Conservation (phyloP, 1,140 invertebrate genomes). For the Drosophila persimilis region DNA sequence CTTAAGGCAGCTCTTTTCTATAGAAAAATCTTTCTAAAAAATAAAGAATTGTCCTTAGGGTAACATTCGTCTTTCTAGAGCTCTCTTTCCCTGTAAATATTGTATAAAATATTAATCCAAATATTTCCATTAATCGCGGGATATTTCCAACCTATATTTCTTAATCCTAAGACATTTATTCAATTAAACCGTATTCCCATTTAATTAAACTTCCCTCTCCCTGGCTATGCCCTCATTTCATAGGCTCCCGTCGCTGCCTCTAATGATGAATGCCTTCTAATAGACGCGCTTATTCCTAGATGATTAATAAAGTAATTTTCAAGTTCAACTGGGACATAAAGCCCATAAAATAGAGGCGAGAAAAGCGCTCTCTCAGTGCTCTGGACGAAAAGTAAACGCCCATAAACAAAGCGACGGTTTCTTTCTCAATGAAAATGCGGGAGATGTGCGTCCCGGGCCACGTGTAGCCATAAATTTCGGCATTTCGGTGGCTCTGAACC, state of each 20-base stretch:
- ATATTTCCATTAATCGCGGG: no score
- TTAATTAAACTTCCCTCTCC: slow-evolving; percentile 26
- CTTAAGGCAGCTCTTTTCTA: no score
- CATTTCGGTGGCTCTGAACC: slow-evolving; percentile 43
- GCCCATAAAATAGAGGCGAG: slow-evolving; percentile 19
- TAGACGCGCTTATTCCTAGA: slow-evolving; percentile 67
- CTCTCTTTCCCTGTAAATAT: no score
- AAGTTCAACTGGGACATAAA: slow-evolving; percentile 69
- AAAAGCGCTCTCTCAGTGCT: slow-evolving; percentile 27
- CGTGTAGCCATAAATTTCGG: slow-evolving; percentile 72
- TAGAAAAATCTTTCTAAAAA: no score
- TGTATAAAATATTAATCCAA: no score
- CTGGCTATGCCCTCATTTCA: background rate
- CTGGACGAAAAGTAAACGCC: slow-evolving; percentile 73
- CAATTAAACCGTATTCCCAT: slow-evolving; percentile 12
- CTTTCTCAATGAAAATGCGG: slow-evolving; percentile 70
- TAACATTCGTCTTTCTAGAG: no score
- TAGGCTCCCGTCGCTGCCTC: slow-evolving; percentile 4
- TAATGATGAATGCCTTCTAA: slow-evolving; percentile 67
- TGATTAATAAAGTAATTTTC: slow-evolving; percentile 81
- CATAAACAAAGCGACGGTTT: slow-evolving; percentile 70
- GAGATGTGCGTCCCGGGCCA: slow-evolving; percentile 23
- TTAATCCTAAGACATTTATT: no score
- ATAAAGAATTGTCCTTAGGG: no score
- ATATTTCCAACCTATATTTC: no score